phyloP scores from a whole-genome alignment of 2,113 vertebrate genomes.

The Cyanoliseus patagonus region DNA sequence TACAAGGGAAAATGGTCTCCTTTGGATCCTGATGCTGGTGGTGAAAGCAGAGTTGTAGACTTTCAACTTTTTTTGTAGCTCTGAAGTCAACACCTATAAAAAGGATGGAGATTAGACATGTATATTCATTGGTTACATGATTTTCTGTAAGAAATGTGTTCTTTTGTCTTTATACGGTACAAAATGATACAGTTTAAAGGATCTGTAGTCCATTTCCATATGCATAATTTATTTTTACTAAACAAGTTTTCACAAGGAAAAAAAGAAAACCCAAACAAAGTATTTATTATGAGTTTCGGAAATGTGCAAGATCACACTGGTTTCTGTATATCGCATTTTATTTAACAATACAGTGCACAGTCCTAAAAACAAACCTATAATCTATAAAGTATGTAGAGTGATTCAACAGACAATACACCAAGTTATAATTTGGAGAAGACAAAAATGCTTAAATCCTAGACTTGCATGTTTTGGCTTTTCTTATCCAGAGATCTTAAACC shows the following conservation, averaged over 20 bases:
- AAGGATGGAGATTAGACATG: fast-evolving
- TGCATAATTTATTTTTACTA: not conserved
- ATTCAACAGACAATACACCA: not conserved
- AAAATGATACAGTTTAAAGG: not conserved
- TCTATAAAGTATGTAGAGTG: not conserved
- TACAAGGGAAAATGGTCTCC: not conserved
- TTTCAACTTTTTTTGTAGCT: not conserved
- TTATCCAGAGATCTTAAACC: not conserved
- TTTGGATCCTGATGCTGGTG: not conserved
- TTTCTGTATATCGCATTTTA: not conserved
- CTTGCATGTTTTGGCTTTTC: not conserved
- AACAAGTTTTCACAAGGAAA: not conserved
- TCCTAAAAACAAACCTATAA: not conserved
- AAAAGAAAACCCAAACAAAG: not conserved
- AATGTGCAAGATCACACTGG: not conserved
- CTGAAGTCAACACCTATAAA: not conserved
- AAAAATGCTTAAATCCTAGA: not conserved
- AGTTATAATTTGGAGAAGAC: not conserved
- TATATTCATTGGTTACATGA: not conserved
- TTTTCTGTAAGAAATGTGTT: not conserved
- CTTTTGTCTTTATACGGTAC: not conserved
- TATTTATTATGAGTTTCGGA: not conserved
- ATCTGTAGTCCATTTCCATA: not conserved
- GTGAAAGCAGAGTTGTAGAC: not conserved
- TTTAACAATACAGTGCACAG: not conserved